phyloP scores from a whole-genome alignment of 2,113 vertebrate species.

The Engraulis encrasicolus region DNA sequence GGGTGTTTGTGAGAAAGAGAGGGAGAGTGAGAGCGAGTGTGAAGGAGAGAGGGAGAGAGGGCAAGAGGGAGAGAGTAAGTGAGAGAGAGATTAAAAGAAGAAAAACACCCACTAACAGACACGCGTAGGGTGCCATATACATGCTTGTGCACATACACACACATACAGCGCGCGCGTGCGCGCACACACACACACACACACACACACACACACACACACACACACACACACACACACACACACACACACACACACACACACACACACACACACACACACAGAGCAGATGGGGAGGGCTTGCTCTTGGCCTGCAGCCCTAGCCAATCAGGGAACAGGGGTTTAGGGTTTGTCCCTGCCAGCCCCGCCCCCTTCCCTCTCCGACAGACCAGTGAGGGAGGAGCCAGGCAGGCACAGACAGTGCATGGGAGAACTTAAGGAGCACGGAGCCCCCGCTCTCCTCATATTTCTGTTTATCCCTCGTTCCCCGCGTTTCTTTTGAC shows the following conservation, averaged over 20 bases:
- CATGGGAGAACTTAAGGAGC: slow-evolving; percentile 70
- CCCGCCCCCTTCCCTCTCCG: slow-evolving; percentile 47
- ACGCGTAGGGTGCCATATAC: neutral
- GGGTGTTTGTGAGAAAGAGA: too few species aligned
- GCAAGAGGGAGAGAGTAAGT: slow-evolving; percentile 37
- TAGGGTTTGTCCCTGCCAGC: slow-evolving; percentile 29
- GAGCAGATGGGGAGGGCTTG: slow-evolving; percentile 70
- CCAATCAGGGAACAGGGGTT: slow-evolving; percentile 65
- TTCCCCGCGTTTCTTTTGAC: slow-evolving; percentile 20
- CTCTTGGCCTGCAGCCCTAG: slow-evolving; percentile 62
- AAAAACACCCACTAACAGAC: slow-evolving; percentile 20
- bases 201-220: too few species aligned
- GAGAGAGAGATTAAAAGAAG: neutral
- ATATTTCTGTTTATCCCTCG: slow-evolving; percentile 43
- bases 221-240: neutral
- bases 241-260: slow-evolving; percentile 30
- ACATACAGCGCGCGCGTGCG: too few species aligned
- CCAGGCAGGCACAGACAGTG: slow-evolving; percentile 59
- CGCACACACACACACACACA: too few species aligned
- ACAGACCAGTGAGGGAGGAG: slow-evolving; percentile 54
- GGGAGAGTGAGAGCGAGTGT: too few species aligned
- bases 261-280: slow-evolving; percentile 65
- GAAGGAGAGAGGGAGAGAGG: too few species aligned
- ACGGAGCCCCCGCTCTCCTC: slow-evolving; percentile 55
- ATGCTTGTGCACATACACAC: too few species aligned